A percentile compares a stretch with the other conserved stretches of the same genome.
Evolutionary conservation across 1,140 invertebrate genomes (phyloP).

Genomic region (Drosophila mayri): DNA sequence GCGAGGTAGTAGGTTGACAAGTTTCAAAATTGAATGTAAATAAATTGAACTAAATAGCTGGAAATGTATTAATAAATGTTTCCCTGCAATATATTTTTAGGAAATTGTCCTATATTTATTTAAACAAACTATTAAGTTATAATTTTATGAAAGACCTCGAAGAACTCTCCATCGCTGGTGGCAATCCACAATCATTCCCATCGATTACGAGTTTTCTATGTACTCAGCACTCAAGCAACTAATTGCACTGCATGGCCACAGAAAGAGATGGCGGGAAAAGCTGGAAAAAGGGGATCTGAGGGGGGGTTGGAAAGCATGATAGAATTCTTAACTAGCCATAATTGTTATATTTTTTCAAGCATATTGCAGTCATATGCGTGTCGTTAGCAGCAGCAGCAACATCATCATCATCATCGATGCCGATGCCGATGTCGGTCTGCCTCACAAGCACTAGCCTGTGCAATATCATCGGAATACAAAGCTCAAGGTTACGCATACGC

Average conservation of each 20-base stretch:
- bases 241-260: slow-evolving; percentile 51
- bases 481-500: slow-evolving; percentile 81
- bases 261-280: slow-evolving; percentile 11
- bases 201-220: slow-evolving; percentile 39
- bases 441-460: slow-evolving; percentile 44
- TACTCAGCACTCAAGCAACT: slow-evolving; percentile 42
- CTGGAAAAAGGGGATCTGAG: background rate
- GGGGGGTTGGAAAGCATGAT: slow-evolving; percentile 27
- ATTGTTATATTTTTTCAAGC: slow-evolving; percentile 72
- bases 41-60: background rate
- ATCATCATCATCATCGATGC: slow-evolving; percentile 37
- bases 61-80: too few relatives aligned
- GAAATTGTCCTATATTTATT: too few relatives aligned
- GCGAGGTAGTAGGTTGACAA: background rate
- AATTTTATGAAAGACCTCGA: slow-evolving; percentile 15
- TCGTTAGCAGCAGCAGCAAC: slow-evolving; percentile 36
- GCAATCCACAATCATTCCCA: slow-evolving; percentile 30
- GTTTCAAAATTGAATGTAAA: too few relatives aligned
- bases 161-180: slow-evolving; percentile 10
- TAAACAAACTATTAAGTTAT: too few relatives aligned
- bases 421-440: slow-evolving; percentile 27
- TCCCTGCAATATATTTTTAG: too few relatives aligned
- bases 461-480: slow-evolving; percentile 60
- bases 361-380: slow-evolving; percentile 69
- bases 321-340: slow-evolving; percentile 70